Evolutionary conservation across 2,888 invertebrate species (phyloP), one percentile per base, ranked within the genome.

Genomic region (Trilocha varians): DNA sequence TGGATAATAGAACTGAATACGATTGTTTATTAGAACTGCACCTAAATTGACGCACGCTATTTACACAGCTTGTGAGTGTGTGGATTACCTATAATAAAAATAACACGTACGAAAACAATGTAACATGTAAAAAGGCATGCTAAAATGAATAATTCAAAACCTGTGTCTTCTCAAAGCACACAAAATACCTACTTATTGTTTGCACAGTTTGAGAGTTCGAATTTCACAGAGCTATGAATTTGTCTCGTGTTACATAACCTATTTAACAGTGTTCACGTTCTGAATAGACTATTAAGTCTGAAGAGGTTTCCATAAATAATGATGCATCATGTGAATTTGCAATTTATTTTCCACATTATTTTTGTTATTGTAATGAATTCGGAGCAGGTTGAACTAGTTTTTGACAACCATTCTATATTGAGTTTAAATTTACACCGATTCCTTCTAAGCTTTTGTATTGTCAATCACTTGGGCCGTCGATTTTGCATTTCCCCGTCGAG

Each of bases 371-470:
- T 25, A 11, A 25, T 9, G 25, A 9, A 25, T 25, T 3, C 25
- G 25, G 25, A 25, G 11, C 25, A 25, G 8, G 25, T 25, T 11
- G 25, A 25, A 25, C 11, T 25, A 25, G 6, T 25, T 25, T 25
- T 25, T 6, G 6, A 11, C 25, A 25, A 2, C 6, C 6, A 65
- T 60, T 68, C 63, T 56, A 65, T 72, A 64, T 75, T 77, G 75
- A 77, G 74, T 73, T 78, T 78, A 60, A 66, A 70, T 69, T 65
- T 65, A 71, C 68, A 57, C 58, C 59, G 65, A 67, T 66, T 67
- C 68, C 67, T 65, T 57, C 63, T 65, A 59, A 47, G 49, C 71
- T 75, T 80, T 83, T 82, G 82, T 83, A 67, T 74, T 82, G 82
- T 82, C 80, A 79, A 72, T 83, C 78, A 78, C 58, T 62, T 58